Evolutionary conservation across 2,113 vertebrate species (phyloP).

Genomic region (Pedetes capensis): DNA sequence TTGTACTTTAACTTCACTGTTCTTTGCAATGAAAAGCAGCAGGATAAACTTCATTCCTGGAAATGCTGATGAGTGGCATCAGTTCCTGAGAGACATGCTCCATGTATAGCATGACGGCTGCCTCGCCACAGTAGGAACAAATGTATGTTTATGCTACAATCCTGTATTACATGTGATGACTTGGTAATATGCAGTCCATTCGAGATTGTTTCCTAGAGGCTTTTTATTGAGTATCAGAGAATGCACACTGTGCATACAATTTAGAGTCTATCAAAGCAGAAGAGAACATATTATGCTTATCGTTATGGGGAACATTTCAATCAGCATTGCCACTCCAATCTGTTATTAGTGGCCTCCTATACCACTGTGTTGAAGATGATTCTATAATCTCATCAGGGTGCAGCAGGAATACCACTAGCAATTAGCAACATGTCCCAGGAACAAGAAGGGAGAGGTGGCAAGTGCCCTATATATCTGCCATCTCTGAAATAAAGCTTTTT

Average conservation of each 20-base stretch:
- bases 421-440: not conserved
- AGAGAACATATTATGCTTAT: slow-evolving; percentile 6
- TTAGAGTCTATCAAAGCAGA: slow-evolving; percentile 37
- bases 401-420: not conserved
- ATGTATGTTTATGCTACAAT: not conserved
- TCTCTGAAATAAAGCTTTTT: not conserved
- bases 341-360: not conserved
- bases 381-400: not conserved
- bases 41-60: not conserved
- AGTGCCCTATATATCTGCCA: not conserved
- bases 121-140: not conserved
- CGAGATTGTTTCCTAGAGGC: slow-evolving; percentile 15
- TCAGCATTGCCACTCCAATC: not conserved
- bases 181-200: slow-evolving; percentile 6
- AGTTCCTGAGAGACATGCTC: not conserved
- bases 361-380: not conserved
- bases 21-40: slow-evolving; percentile 1
- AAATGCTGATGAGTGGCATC: not conserved
- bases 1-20: not conserved
- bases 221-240: slow-evolving; percentile 53
- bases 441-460: not conserved
- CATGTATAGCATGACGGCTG: not conserved
- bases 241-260: slow-evolving; percentile 44
- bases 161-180: not conserved
- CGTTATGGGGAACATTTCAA: not conserved